A percentile compares a stretch with the other conserved stretches of the same genome.
Evolutionary conservation across 1,140 invertebrate genomes (phyloP).

Genomic region (Limonius californicus): DNA sequence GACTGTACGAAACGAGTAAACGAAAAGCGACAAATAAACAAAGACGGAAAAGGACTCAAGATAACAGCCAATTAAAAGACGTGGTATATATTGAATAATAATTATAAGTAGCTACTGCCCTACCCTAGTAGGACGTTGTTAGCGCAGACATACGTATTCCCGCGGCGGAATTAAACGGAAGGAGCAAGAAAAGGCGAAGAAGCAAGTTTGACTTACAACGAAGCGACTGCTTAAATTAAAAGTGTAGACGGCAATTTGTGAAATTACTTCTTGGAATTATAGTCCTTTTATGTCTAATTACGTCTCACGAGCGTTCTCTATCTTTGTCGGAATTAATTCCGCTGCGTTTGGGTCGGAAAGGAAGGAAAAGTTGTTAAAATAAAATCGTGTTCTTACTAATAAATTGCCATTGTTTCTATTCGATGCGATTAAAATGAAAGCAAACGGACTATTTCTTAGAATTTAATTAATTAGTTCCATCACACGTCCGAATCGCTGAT

Average conservation of each 20-base stretch:
- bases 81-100: constrained; percentile 44
- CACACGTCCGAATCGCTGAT: constrained; percentile 23
- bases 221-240: constrained; percentile 32
- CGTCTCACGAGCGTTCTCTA: not conserved
- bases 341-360: not conserved
- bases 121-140: constrained; percentile 2
- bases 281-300: constrained; percentile 16
- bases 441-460: constrained; percentile 31
- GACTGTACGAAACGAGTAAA: not conserved
- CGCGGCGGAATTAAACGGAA: not conserved
- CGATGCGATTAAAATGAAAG: constrained; percentile 23
- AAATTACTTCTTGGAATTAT: constrained; percentile 43
- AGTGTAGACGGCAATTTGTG: constrained; percentile 43
- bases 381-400: constrained; percentile 4
- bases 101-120: constrained; percentile 37
- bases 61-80: constrained; percentile 46
- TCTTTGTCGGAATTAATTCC: not conserved
- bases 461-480: constrained; percentile 36
- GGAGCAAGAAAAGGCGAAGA: not conserved
- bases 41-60: constrained; percentile 27
- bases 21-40: constrained; percentile 15
- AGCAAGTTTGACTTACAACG: not conserved
- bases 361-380: not conserved
- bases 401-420: not conserved
- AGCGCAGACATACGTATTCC: constrained; percentile 16